These are phyloP conservation scores for Scortum barcoo DNA, from an alignment of 2,113 vertebrate genomes.

Conservation along the genomic window DNA sequence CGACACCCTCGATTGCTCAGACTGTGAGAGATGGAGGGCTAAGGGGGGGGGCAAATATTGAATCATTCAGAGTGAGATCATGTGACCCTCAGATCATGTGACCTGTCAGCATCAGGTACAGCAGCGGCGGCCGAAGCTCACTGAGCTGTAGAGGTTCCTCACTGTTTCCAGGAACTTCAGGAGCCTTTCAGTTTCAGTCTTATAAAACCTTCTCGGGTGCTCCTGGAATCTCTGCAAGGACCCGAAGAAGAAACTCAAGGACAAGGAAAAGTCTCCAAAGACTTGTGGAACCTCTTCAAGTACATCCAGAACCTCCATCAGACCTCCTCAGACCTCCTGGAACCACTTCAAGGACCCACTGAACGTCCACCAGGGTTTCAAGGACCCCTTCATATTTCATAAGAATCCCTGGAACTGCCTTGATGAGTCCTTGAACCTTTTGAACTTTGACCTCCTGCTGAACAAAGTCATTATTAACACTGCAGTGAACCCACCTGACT, in stretches of 20 bases:
- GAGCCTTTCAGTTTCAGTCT: background rate
- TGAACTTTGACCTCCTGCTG: background rate
- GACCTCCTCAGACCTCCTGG: no score
- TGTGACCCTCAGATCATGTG: background rate
- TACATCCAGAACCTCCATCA: background rate
- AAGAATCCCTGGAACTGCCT: no score
- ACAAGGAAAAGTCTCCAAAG: background rate
- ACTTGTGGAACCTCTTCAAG: no score
- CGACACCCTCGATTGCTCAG: no score
- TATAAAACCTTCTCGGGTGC: background rate
- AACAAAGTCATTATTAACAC: constrained; percentile 46
- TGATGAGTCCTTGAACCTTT: no score
- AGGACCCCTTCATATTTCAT: background rate
- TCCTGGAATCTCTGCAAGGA: background rate
- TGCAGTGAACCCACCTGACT: constrained; percentile 39
- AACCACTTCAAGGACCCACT: background rate
- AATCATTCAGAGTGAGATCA: no score
- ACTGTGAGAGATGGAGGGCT: background rate
- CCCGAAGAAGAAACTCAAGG: background rate
- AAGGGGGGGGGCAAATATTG: no score
- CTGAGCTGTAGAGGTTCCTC: background rate
- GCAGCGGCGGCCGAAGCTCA: background rate
- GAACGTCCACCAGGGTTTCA: background rate
- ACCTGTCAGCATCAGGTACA: background rate
- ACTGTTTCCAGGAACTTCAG: background rate